A percentile compares a stretch with the other conserved stretches of the same genome.
Conservation (phyloP, 1,140 invertebrate species). For the Macrostomum lignano region DNA sequence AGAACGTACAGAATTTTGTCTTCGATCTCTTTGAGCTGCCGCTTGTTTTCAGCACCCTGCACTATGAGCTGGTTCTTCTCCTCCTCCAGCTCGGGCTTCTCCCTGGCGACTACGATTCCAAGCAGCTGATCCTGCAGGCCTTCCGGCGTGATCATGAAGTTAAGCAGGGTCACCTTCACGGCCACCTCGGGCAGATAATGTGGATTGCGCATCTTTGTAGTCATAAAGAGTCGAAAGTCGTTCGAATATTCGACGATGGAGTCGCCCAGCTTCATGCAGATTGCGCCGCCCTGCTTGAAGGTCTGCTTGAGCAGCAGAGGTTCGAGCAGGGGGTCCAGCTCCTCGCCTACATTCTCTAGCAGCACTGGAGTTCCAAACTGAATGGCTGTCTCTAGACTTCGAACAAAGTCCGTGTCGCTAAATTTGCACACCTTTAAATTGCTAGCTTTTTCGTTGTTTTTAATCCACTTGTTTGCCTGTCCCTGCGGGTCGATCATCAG, state of each 20-base stretch:
- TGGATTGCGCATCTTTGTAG: constrained; percentile 26
- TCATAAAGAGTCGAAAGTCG: constrained; percentile 27
- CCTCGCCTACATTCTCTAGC: constrained; percentile 26
- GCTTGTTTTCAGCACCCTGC: constrained; percentile 23
- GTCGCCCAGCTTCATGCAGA: constrained; percentile 20
- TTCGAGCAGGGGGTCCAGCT: constrained; percentile 25
- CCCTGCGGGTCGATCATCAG: constrained; percentile 78
- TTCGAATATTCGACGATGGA: constrained; percentile 24
- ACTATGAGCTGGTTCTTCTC: constrained; percentile 26
- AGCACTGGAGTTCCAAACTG: constrained; percentile 25
- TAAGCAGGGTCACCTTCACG: constrained; percentile 27
- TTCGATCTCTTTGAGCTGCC: constrained; percentile 27
- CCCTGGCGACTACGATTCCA: constrained; percentile 29
- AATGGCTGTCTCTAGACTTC: constrained; percentile 24
- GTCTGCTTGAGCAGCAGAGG: constrained; percentile 25
- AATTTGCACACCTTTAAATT: constrained; percentile 18
- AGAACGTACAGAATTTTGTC: constrained; percentile 28
- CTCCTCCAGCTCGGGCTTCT: constrained; percentile 28
- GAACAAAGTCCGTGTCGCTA: constrained; percentile 22
- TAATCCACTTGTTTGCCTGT: constrained; percentile 65
- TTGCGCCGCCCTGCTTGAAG: constrained; percentile 31
- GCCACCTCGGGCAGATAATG: constrained; percentile 28
- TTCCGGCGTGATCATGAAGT: constrained; percentile 30
- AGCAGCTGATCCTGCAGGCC: constrained; percentile 29
- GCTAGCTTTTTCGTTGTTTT: constrained; percentile 48